Percentiles rank a stretch among this genome's conserved stretches.
phyloP scores from a whole-genome alignment of 2,888 invertebrate species.

The Trichopria drosophilae region DNA sequence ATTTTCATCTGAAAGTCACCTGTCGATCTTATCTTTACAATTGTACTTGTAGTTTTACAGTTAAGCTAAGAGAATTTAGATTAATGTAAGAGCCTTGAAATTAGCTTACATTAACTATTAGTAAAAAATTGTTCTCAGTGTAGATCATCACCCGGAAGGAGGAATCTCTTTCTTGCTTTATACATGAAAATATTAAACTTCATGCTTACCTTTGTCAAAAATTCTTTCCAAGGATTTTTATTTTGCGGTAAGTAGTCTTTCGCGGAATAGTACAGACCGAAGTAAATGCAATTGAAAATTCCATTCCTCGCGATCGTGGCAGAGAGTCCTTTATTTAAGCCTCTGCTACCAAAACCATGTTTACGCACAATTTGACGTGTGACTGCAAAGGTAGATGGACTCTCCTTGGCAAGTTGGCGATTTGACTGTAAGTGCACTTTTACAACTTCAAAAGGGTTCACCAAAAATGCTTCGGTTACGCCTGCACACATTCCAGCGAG shows the following conservation, averaged over 20 bases:
- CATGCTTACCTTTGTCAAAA: conserved; percentile 66
- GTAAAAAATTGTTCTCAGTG: too few species aligned
- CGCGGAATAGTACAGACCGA: conserved; percentile 92
- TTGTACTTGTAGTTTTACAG: too few species aligned
- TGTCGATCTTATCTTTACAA: too few species aligned
- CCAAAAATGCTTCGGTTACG: conserved; percentile 85
- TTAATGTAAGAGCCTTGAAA: too few species aligned
- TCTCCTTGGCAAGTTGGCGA: conserved; percentile 65
- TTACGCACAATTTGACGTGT: conserved; percentile 77
- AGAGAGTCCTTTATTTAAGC: conserved; percentile 84
- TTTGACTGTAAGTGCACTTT: conserved; percentile 88
- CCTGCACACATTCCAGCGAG: conserved; percentile 88
- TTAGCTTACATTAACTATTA: too few species aligned
- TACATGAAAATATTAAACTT: not conserved
- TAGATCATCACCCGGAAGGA: too few species aligned
- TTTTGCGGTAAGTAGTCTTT: conserved; percentile 73
- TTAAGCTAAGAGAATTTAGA: too few species aligned
- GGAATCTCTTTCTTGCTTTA: too few species aligned
- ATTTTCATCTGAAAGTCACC: too few species aligned
- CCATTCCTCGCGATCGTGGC: conserved; percentile 90
- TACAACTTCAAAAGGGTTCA: conserved; percentile 94
- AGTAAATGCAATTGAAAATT: conserved; percentile 90
- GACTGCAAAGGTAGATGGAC: conserved; percentile 77
- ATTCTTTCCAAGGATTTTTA: conserved; percentile 71
- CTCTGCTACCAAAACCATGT: conserved; percentile 77